Evolutionary conservation across 2,797 vertebrate species (phyloP).

Genomic region (Spheniscus humboldti): DNA sequence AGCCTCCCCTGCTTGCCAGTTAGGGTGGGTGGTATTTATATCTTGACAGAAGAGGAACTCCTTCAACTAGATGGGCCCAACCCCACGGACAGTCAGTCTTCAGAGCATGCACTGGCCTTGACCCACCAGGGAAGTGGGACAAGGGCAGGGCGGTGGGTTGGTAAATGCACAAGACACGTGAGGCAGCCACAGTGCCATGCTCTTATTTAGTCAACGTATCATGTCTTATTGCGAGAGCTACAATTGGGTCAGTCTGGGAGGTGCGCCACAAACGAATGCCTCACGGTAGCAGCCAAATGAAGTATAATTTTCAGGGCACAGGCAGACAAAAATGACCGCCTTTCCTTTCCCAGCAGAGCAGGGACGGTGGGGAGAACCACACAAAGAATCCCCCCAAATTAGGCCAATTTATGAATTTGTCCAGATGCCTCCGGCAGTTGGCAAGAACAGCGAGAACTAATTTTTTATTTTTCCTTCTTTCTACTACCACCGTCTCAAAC

Average conservation of each 20-base stretch:
- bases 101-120: neutral
- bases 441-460: neutral
- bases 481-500: neutral
- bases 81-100: fast-evolving
- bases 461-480: neutral
- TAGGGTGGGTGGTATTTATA: neutral
- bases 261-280: neutral
- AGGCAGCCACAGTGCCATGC: fast-evolving
- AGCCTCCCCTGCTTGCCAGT: neutral
- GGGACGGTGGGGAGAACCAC: neutral
- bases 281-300: neutral
- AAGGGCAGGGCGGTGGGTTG: neutral
- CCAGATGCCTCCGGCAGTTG: neutral
- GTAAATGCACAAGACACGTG: fast-evolving
- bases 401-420: neutral
- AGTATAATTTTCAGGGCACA: neutral
- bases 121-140: neutral
- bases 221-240: fast-evolving
- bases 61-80: neutral
- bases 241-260: neutral
- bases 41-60: neutral
- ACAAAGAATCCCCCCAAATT: neutral
- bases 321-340: neutral
- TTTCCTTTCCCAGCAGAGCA: neutral
- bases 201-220: fast-evolving